Base-by-base conservation (phyloP, 1,140 invertebrate species). In the Drosophila ficusphila region DNA sequence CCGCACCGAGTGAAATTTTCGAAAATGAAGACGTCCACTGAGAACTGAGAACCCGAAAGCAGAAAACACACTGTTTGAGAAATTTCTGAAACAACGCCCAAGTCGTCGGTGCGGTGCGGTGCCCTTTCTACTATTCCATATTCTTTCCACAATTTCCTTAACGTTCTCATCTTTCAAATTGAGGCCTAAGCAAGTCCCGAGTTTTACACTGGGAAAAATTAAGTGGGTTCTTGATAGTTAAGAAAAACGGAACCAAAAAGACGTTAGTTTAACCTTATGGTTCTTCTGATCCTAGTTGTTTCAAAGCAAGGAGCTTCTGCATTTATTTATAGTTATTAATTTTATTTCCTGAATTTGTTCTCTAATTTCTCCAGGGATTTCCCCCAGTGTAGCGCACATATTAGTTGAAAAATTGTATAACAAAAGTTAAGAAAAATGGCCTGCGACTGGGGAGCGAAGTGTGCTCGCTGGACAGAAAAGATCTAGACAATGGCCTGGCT, bases 391-490 rank as follows among this genome's bases (percentile, higher is more conserved):
- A 64, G 44, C 62, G 48, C 65, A 33, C 79, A 79, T 85, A 86
- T 85, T 85, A 85, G 81, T 85, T 81, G 68, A 86, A 48, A 85
- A 86, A 86, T 85, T 85, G 81, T 86, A 77, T 86, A 86, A 86
- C 82, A 86, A 88, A 86, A 88, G 81, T 88, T 74, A 67, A 79
- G 76, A 79, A 78, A 83, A 83, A 74, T 83, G 74, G 56, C 69
- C 54, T 47, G 44, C 46, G 27, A 47, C 27, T 29, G 36, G 44
- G 36, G 41, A 67, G 44, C 53, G 51, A 77, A 73, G 81, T 85
- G 81, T 76, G 74, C 74, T 65, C 25, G 54, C 73, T 77, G 60
- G 47, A 27, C 60, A 49, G 31, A 23, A 12, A 12, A 11, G 60
- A 65, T 56, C 27, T 57, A 73, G 67, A 86, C 82, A 85, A 86